A percentile compares a stretch with the other conserved stretches of the same genome.
These are phyloP conservation scores for Scomberomorus guttatus DNA, from an alignment of 2,797 vertebrate genomes.

Conservation along the genomic window DNA sequence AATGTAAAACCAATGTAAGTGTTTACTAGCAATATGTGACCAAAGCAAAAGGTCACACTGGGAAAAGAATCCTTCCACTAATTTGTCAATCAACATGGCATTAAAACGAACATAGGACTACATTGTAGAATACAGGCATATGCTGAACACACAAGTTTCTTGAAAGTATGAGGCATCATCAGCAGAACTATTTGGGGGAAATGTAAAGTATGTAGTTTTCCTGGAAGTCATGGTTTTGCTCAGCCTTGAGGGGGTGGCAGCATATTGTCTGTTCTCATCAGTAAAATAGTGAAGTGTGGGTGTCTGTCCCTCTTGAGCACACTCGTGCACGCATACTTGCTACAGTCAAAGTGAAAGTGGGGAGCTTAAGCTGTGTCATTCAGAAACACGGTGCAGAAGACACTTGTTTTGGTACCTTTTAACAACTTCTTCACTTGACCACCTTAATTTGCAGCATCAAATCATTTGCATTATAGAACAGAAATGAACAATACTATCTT, in stretches of 20 bases:
- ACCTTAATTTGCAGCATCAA: not conserved
- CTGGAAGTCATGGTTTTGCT: slow-evolving; percentile 75
- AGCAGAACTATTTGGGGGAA: slow-evolving; percentile 38
- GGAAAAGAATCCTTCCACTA: not conserved
- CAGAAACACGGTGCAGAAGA: slow-evolving; percentile 35
- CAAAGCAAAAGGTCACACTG: not conserved
- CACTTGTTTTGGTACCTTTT: not conserved
- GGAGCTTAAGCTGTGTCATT: slow-evolving; percentile 59
- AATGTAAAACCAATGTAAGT: not conserved
- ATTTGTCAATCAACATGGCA: not conserved
- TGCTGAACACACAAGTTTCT: not conserved
- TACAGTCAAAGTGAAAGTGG: slow-evolving; percentile 56
- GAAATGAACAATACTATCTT: not conserved
- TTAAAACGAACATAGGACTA: not conserved
- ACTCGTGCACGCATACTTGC: slow-evolving; percentile 25
- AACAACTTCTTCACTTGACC: slow-evolving; percentile 20
- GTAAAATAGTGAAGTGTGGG: slow-evolving; percentile 63
- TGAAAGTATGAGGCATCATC: slow-evolving; percentile 49
- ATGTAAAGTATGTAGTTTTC: slow-evolving; percentile 59
- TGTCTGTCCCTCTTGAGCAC: slow-evolving; percentile 52
- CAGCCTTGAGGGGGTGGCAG: slow-evolving; percentile 49
- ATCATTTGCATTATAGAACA: not conserved
- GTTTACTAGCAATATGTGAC: not conserved
- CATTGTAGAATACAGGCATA: not conserved
- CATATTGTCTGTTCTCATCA: slow-evolving; percentile 55